Percentiles rank a stretch among this genome's conserved stretches.
Evolutionary conservation across 1,140 invertebrate genomes (phyloP).

Genomic region (Oedothorax gibbosus): DNA sequence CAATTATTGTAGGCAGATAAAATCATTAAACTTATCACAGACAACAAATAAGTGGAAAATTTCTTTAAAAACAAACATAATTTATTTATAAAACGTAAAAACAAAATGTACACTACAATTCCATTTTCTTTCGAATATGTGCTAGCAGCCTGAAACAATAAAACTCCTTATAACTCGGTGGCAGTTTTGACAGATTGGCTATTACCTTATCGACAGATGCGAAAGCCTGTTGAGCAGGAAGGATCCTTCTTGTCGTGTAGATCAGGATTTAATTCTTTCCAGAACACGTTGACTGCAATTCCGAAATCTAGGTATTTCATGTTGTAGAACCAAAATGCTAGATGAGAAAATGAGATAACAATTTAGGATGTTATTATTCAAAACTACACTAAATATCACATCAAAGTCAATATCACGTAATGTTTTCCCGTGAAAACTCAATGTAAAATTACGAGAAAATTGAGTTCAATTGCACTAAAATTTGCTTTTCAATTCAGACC

Average conservation of each 20-base stretch:
- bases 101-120: slow-evolving; percentile 3
- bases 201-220: slow-evolving; percentile 71
- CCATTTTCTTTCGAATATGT: slow-evolving; percentile 49
- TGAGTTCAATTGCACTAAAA: no score
- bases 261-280: slow-evolving; percentile 67
- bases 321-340: slow-evolving; percentile 76
- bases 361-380: no score
- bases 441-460: neutral
- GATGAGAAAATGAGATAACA: slow-evolving; percentile 4
- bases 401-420: neutral
- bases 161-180: slow-evolving; percentile 72
- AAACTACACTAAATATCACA: no score
- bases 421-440: neutral
- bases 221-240: slow-evolving; percentile 70
- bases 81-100: no score
- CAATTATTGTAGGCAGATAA: no score
- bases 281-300: slow-evolving; percentile 75
- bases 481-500: neutral
- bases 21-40: no score
- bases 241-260: slow-evolving; percentile 73
- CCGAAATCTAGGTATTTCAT: slow-evolving; percentile 72
- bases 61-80: no score
- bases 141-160: slow-evolving; percentile 70
- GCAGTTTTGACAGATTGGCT: slow-evolving; percentile 70
- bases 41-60: no score